Evolutionary conservation across 2,888 invertebrate species (phyloP).

Genomic region (Tinea semifulvella): DNA sequence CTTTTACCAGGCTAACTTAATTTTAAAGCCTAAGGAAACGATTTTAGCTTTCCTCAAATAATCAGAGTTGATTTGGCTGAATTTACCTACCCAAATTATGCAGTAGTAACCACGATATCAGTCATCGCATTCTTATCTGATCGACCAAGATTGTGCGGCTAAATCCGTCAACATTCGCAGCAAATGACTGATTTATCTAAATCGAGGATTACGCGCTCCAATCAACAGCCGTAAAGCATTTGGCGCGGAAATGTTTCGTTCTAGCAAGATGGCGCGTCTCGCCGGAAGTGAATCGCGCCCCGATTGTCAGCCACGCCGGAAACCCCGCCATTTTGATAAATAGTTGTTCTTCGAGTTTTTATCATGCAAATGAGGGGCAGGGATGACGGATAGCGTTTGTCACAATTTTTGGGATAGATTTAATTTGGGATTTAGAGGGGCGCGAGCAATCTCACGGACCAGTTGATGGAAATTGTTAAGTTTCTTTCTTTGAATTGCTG

Average conservation of each 20-base stretch:
- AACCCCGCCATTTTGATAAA: constrained; percentile 62
- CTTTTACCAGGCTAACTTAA: no score
- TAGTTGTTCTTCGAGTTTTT: constrained; percentile 67
- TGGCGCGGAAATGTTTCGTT: constrained; percentile 9
- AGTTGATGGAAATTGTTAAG: constrained; percentile 26
- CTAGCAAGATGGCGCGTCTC: constrained; percentile 41
- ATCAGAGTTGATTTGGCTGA: no score
- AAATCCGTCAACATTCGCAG: constrained; percentile 26
- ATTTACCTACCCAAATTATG: no score
- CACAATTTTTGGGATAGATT: constrained; percentile 63
- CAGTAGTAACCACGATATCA: no score
- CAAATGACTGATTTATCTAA: constrained; percentile 61
- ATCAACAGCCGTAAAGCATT: constrained; percentile 29
- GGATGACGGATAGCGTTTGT: constrained; percentile 63
- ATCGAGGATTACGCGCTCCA: constrained; percentile 38
- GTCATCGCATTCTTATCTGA: no score
- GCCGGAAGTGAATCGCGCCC: constrained; percentile 59
- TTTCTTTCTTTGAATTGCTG: constrained; percentile 26
- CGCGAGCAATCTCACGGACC: constrained; percentile 40
- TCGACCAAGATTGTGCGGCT: no score
- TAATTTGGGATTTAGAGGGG: constrained; percentile 44
- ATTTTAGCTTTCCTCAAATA: no score
- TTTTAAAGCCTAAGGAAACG: no score
- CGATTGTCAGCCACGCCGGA: constrained; percentile 60
- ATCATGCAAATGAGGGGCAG: constrained; percentile 64